These are phyloP conservation scores for Fabriciana adippe DNA, from an alignment of 2,888 invertebrate species.

Conservation along the genomic window DNA sequence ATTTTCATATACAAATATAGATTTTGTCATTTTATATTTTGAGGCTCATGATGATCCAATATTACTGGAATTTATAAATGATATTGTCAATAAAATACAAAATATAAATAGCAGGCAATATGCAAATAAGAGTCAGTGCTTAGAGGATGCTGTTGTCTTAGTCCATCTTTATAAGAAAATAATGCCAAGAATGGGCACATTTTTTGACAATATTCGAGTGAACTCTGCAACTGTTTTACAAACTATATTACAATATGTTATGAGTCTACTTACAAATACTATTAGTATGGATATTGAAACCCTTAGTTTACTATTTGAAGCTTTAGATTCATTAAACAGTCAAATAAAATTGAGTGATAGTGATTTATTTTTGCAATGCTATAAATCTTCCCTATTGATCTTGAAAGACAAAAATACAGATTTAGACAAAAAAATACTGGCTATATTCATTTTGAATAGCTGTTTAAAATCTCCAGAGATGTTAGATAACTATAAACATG, in stretches of 20 bases:
- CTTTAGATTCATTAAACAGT: slow-evolving; percentile 42
- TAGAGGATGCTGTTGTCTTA: slow-evolving; percentile 57
- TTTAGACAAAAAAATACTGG: slow-evolving; percentile 54
- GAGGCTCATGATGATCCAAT: slow-evolving; percentile 47
- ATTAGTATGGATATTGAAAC: slow-evolving; percentile 49
- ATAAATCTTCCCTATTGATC: slow-evolving; percentile 53
- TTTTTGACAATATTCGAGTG: slow-evolving; percentile 41
- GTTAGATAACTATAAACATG: slow-evolving; percentile 47
- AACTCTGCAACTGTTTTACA: slow-evolving; percentile 49
- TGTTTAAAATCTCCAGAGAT: slow-evolving; percentile 48
- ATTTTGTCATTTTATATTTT: slow-evolving; percentile 57
- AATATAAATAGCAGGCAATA: slow-evolving; percentile 59
- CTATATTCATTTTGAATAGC: slow-evolving; percentile 54
- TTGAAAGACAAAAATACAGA: slow-evolving; percentile 52
- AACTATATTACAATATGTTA: slow-evolving; percentile 53
- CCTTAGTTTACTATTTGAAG: slow-evolving; percentile 48
- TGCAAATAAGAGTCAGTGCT: slow-evolving; percentile 56
- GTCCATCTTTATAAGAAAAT: slow-evolving; percentile 51
- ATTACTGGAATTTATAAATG: slow-evolving; percentile 49
- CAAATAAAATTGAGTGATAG: slow-evolving; percentile 39
- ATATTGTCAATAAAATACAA: slow-evolving; percentile 52
- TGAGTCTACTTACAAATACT: slow-evolving; percentile 54
- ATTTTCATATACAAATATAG: slow-evolving; percentile 49
- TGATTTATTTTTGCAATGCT: slow-evolving; percentile 50
- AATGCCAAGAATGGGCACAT: slow-evolving; percentile 30